A percentile compares a stretch with the other conserved stretches of the same genome.
Conservation (phyloP, 2,888 invertebrate genomes). For the Stenchaetothrips biformis region DNA sequence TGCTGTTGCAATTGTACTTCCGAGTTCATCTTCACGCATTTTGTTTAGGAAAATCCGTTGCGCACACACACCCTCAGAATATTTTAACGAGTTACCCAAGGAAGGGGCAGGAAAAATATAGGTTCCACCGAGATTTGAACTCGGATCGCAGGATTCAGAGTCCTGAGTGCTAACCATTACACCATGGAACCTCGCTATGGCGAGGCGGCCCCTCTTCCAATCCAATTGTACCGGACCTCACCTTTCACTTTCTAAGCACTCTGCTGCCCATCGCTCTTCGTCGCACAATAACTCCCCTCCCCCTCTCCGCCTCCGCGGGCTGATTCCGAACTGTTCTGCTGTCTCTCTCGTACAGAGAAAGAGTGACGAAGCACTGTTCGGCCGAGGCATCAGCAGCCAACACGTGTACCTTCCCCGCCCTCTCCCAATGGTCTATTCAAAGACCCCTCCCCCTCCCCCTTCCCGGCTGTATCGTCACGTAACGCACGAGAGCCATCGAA, state of each 20-base stretch:
- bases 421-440: not conserved
- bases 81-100: too few relatives aligned
- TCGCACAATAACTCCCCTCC: not conserved
- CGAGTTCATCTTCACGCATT: too few relatives aligned
- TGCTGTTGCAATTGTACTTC: too few relatives aligned
- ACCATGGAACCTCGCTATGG: not conserved
- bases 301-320: not conserved
- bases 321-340: not conserved
- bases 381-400: too few relatives aligned
- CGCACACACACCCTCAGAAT: too few relatives aligned
- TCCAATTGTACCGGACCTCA: too few relatives aligned
- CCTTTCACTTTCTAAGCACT: too few relatives aligned
- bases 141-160: constrained; percentile 24
- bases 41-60: too few relatives aligned
- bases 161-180: constrained; percentile 24
- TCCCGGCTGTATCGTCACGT: not conserved
- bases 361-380: too few relatives aligned
- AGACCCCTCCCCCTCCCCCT: not conserved
- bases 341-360: not conserved
- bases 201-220: not conserved
- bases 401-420: too few relatives aligned
- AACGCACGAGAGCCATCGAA: too few relatives aligned
- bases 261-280: not conserved
- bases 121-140: constrained; percentile 24
- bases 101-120: not conserved